These are phyloP conservation scores for Nycticebus coucang DNA, from an alignment of 2,113 vertebrate genomes.

Conservation along the genomic window DNA sequence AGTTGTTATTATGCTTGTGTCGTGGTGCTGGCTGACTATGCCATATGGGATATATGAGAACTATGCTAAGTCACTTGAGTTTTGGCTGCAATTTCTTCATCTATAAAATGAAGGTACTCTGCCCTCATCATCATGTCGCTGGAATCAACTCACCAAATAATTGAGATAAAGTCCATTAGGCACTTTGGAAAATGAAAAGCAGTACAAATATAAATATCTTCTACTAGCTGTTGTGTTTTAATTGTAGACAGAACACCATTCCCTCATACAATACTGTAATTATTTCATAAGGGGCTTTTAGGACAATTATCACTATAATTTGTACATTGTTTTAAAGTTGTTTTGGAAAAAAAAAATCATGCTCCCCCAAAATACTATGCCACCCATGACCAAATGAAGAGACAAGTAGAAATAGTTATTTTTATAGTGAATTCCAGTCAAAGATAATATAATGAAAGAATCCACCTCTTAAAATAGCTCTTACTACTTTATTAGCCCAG, in stretches of 20 bases:
- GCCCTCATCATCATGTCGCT: not conserved
- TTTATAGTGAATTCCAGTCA: not conserved
- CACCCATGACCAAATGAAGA: not conserved
- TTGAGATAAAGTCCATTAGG: not conserved
- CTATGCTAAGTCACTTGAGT: not conserved
- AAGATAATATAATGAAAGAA: not conserved
- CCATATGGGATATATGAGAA: not conserved
- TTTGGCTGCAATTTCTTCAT: not conserved
- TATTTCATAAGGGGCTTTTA: not conserved
- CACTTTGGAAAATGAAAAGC: conserved; percentile 46
- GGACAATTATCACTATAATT: not conserved
- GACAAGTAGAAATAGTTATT: not conserved
- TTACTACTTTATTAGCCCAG: not conserved
- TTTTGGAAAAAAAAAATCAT: not conserved
- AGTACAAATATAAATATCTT: not conserved
- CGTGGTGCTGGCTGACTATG: not conserved
- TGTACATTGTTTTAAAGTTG: not conserved
- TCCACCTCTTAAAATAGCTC: not conserved
- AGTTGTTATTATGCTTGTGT: not conserved
- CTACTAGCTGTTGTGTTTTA: not conserved
- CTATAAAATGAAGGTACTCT: not conserved
- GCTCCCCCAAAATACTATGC: not conserved
- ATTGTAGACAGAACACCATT: not conserved
- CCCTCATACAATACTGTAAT: not conserved
- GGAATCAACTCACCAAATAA: not conserved